Evolutionary conservation across 1,140 invertebrate genomes (phyloP).

Genomic region (Eurosta solidaginis): DNA sequence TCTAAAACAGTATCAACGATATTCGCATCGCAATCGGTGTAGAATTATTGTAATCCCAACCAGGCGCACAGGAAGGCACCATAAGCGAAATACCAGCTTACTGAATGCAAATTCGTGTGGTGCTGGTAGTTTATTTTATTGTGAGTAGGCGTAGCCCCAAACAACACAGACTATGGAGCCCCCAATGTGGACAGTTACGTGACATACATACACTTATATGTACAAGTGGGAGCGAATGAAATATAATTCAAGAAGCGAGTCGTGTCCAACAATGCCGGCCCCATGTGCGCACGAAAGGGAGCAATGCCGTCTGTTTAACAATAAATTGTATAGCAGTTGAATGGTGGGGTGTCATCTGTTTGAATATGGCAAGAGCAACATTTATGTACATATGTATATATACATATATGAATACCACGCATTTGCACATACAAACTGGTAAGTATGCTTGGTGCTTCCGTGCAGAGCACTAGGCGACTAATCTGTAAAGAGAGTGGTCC

Average conservation of each 20-base stretch:
- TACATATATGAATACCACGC: background rate
- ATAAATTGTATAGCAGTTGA: background rate
- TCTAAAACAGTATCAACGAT: background rate
- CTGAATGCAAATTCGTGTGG: background rate
- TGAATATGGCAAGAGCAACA: no score
- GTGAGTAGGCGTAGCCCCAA: background rate
- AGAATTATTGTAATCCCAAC: slow-evolving; percentile 32
- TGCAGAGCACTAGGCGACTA: no score
- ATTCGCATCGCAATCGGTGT: slow-evolving; percentile 26
- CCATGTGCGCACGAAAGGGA: background rate
- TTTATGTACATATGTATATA: background rate
- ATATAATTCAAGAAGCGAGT: background rate
- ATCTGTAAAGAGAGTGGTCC: no score
- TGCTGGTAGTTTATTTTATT: background rate
- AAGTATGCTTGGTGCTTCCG: no score
- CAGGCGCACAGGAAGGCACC: slow-evolving; percentile 1
- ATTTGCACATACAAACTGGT: no score
- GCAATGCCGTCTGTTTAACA: background rate
- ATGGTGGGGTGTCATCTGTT: background rate
- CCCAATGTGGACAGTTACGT: no score
- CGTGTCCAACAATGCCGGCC: no score
- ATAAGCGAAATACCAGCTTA: background rate
- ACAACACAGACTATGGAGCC: no score
- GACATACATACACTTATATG: background rate
- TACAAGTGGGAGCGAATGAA: background rate